Percentiles rank a stretch among this genome's conserved stretches.
These are phyloP conservation scores for Agrotis segetum DNA, from an alignment of 2,888 invertebrate species.

Conservation along the genomic window DNA sequence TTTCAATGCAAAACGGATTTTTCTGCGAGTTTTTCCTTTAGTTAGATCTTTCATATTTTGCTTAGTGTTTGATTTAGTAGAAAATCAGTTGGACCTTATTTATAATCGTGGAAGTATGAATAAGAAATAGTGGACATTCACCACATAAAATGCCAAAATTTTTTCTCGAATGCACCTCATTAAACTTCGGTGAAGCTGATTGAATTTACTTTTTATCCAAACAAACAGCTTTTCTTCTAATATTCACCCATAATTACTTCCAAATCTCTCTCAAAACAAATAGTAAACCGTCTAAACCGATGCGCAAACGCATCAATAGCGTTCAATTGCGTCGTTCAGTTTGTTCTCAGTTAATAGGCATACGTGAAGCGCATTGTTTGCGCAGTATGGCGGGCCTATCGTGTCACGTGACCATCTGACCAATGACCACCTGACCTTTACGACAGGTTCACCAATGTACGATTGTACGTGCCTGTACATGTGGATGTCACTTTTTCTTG, in stretches of 20 bases:
- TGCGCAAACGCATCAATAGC: constrained; percentile 31
- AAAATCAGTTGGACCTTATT: not conserved
- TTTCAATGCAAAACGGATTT: not conserved
- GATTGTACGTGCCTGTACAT: constrained; percentile 14
- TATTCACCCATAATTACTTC: not conserved
- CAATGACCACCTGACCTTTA: constrained; percentile 51
- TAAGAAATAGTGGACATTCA: no score
- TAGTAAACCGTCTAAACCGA: constrained; percentile 4
- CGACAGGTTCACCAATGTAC: constrained; percentile 37
- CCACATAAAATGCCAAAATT: not conserved
- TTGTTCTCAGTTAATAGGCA: constrained; percentile 50
- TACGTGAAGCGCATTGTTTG: constrained; percentile 53
- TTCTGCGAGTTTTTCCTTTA: not conserved
- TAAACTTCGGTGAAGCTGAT: not conserved
- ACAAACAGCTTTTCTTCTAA: not conserved
- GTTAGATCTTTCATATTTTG: not conserved
- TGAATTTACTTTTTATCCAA: not conserved
- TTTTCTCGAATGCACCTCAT: not conserved
- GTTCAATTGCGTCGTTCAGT: constrained; percentile 36
- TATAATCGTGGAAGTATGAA: no score
- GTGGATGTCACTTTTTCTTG: constrained; percentile 34
- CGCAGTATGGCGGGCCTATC: constrained; percentile 38
- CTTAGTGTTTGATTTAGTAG: not conserved
- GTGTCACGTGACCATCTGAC: constrained; percentile 39
- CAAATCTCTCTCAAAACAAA: constrained; percentile 9